Conservation (phyloP, 2,797 vertebrate species). For the Lepilemur septentrionalis region DNA sequence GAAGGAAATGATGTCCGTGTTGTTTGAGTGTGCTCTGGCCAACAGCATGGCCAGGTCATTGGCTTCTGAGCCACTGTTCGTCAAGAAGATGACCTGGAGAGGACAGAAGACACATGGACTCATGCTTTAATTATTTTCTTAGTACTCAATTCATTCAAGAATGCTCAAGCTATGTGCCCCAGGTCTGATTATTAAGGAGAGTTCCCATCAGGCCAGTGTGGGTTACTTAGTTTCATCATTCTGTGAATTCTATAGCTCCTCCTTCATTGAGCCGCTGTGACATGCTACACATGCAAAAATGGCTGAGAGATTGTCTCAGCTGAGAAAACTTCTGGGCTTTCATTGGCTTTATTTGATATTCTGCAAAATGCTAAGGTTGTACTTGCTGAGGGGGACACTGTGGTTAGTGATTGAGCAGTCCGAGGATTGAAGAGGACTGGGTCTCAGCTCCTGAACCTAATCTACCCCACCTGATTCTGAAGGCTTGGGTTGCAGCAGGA, state of each 20-base stretch:
- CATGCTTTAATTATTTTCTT: background rate
- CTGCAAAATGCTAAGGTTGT: background rate
- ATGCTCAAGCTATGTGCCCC: background rate
- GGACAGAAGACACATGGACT: background rate
- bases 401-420: background rate
- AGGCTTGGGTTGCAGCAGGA: background rate
- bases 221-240: background rate
- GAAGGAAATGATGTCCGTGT: constrained; percentile 92
- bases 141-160: background rate
- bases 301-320: background rate
- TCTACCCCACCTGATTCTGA: background rate
- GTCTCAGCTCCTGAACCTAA: background rate
- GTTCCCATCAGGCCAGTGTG: background rate
- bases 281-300: background rate
- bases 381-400: background rate
- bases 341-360: background rate
- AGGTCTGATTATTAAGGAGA: background rate
- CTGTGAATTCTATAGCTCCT: background rate
- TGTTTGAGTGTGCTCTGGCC: constrained; percentile 92
- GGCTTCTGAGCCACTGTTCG: constrained; percentile 96
- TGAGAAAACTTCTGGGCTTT: background rate
- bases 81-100: constrained; percentile 92
- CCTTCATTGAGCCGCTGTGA: background rate
- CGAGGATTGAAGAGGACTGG: background rate
- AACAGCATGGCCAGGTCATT: constrained; percentile 95